phyloP scores from a whole-genome alignment of 2,888 invertebrate genomes.

The Pristionchus maxplancki region DNA sequence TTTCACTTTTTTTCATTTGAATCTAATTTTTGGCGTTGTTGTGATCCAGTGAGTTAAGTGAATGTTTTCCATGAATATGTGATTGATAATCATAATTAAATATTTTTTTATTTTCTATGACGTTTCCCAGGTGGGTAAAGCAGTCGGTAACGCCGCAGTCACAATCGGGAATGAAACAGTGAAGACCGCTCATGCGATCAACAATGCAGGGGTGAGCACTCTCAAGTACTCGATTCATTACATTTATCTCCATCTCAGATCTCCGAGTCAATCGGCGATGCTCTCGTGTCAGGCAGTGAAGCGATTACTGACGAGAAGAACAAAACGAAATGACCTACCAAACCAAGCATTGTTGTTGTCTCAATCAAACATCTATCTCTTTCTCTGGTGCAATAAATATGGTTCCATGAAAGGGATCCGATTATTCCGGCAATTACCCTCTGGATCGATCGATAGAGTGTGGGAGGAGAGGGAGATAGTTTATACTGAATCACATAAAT shows the following conservation, averaged over 20 bases:
- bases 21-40: too few relatives aligned
- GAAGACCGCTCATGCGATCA: background rate
- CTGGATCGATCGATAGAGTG: background rate
- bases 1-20: background rate
- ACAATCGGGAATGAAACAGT: background rate
- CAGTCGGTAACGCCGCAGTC: conserved; percentile 4
- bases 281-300: conserved; percentile 11
- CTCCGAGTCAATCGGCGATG: background rate
- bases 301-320: background rate
- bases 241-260: conserved; percentile 7
- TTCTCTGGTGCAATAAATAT: background rate
- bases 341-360: too few relatives aligned
- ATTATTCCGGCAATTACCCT: background rate
- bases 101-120: background rate
- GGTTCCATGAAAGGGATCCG: background rate
- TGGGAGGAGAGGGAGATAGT: background rate
- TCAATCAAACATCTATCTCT: too few relatives aligned
- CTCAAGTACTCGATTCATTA: background rate
- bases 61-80: too few relatives aligned
- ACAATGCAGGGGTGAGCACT: conserved; percentile 3
- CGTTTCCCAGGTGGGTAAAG: background rate
- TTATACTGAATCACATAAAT: conserved; percentile 38
- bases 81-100: too few relatives aligned
- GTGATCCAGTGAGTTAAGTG: too few relatives aligned
- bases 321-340: too few relatives aligned